phyloP scores from a whole-genome alignment of 92 coral and sea anemone genomes.

The Phymanthus crucifer region DNA sequence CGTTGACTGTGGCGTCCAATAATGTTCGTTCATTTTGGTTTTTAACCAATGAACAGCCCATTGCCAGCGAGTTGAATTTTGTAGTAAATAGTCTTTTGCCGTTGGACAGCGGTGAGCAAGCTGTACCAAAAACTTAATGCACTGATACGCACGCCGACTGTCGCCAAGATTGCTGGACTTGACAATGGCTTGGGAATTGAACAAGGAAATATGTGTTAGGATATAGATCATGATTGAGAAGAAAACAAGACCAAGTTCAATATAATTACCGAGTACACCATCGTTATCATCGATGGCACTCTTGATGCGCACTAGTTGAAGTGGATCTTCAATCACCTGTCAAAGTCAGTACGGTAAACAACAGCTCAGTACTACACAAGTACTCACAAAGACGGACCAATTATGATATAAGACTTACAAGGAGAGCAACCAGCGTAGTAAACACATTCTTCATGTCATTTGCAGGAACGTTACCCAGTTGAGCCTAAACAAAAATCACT shows the following conservation, averaged over 20 bases:
- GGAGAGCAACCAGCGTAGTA: constrained; percentile 67
- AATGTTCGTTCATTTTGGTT: constrained; percentile 85
- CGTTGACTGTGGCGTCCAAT: constrained; percentile 87
- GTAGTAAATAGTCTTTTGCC: constrained; percentile 82
- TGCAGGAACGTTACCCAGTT: constrained; percentile 78
- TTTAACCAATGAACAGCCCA: constrained; percentile 95
- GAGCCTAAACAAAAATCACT: constrained; percentile 31
- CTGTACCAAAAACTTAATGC: constrained; percentile 84
- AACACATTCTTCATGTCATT: constrained; percentile 85
- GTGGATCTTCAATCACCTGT: constrained; percentile 78
- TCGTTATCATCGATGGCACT: constrained; percentile 82
- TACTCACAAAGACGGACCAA: too few species aligned
- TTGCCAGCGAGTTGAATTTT: constrained; percentile 93
- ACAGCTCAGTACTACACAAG: not conserved
- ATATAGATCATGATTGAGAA: not conserved
- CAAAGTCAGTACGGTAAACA: not conserved
- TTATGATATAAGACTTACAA: constrained; percentile 73
- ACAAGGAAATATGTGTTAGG: not conserved
- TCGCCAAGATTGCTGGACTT: constrained; percentile 76
- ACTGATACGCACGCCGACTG: constrained; percentile 91
- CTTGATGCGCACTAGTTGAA: constrained; percentile 74
- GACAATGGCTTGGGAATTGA: constrained; percentile 59
- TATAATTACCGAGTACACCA: constrained; percentile 68
- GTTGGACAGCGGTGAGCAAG: constrained; percentile 82
- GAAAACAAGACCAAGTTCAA: not conserved